Conservation (phyloP, 1,140 invertebrate genomes). For the Galleria mellonella region DNA sequence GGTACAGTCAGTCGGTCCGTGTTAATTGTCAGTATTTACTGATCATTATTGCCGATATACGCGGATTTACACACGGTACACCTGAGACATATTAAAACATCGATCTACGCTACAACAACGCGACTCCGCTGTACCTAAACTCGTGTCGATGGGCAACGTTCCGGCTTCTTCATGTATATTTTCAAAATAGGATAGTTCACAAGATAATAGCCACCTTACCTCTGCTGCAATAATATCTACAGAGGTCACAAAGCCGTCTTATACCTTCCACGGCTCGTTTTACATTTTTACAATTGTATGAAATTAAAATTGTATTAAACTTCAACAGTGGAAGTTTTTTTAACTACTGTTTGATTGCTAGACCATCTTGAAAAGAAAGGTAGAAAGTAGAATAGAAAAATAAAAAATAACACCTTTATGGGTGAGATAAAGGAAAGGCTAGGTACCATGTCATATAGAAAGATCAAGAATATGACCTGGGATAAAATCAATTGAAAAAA, state of each 20-base stretch:
- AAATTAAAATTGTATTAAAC: neutral
- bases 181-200: neutral
- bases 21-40: neutral
- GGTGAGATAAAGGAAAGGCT: too few relatives aligned
- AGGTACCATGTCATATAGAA: too few relatives aligned
- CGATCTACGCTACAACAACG: neutral
- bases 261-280: neutral
- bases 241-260: neutral
- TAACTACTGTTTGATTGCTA: too few relatives aligned
- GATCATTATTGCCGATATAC: neutral
- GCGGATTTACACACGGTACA: neutral
- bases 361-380: too few relatives aligned
- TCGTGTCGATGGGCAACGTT: neutral
- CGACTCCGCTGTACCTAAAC: conserved; percentile 1
- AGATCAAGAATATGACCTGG: too few relatives aligned
- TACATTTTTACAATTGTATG: conserved; percentile 3
- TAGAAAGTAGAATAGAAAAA: too few relatives aligned
- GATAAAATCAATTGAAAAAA: too few relatives aligned
- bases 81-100: neutral
- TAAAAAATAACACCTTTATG: too few relatives aligned
- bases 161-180: neutral
- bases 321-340: neutral
- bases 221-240: conserved; percentile 2
- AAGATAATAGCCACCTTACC: conserved; percentile 2
- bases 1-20: neutral